Conservation (phyloP, 2,797 vertebrate species). For the Oreortyx pictus region DNA sequence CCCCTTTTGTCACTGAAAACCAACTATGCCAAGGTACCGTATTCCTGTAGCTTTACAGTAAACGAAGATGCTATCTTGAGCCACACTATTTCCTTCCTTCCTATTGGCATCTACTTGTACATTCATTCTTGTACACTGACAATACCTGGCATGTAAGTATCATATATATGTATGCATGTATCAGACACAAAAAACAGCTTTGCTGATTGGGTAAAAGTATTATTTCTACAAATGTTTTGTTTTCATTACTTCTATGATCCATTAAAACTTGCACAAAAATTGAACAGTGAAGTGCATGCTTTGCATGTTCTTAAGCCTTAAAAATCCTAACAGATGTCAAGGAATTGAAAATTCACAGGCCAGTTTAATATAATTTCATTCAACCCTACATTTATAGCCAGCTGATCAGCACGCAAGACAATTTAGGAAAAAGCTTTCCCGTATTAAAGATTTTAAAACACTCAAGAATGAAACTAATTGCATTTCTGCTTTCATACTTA, state of each 20-base stretch:
- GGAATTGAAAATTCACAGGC: neutral
- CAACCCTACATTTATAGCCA: neutral
- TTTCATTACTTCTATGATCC: neutral
- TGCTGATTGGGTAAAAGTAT: neutral
- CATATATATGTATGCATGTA: neutral
- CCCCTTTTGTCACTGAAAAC: neutral
- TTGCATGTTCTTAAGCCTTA: neutral
- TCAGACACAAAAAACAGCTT: neutral
- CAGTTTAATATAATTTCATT: neutral
- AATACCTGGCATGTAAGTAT: neutral
- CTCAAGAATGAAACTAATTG: neutral
- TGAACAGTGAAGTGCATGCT: neutral
- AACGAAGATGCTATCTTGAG: neutral
- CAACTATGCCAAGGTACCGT: neutral
- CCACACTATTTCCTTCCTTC: neutral
- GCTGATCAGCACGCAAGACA: neutral
- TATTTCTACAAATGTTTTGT: neutral
- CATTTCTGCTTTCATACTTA: slow-evolving; percentile 74
- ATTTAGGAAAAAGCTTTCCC: neutral
- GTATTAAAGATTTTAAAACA: neutral
- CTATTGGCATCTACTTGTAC: neutral
- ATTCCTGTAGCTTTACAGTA: neutral
- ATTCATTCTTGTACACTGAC: neutral
- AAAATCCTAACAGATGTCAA: neutral
- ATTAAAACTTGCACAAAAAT: neutral